Base-by-base conservation (phyloP, 2,888 invertebrate species). In the Yponomeuta sedellus region DNA sequence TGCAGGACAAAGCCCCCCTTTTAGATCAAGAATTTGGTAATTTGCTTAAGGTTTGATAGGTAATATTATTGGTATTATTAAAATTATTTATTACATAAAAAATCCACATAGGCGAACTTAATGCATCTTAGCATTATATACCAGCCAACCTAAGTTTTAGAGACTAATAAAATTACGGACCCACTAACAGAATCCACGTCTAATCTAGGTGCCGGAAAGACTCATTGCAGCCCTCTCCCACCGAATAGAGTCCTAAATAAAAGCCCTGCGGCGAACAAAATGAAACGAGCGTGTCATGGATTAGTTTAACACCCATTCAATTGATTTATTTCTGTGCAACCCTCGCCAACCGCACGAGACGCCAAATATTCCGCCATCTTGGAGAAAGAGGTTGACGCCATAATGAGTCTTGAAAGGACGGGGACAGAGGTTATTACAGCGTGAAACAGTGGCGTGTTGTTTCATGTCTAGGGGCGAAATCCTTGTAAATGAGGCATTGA, bases 291-390 rank as follows among this genome's bases (percentile, higher is more conserved):
- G 71, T 73, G 72, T 73, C 73, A 78, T 78, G 80, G 80, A 82
- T 85, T 82, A 80, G 76, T 79, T 79, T 73, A 74, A 72, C 77
- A 77, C 75, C 71, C 71, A 52, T 66, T 57, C 69, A 69, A 77
- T 77, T 83, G 82, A 83, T 82, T 83, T 83, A 83, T 83, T 70
- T 70, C 75, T 68, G 73, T 75, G 71, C 76, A 74, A 79, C 83
- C 80, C 74, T 75, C 71, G 65, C 68, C 66, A 67, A 68, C 64
- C 58, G 56, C 52, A 67, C 66, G 67, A 61, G 78, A 77, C 73
- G 75, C 72, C 66, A 67, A 70, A 20, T 12, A 59, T 12, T 12
- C 59, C 22, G 22, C 59, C 59, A 59, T 59, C 25, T 59, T 59
- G 22, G 59, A 59, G 20, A 57, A 57, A n/a, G 8, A 20, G 1